phyloP scores from a whole-genome alignment of 2,797 vertebrate species.

The Perodicticus potto region DNA sequence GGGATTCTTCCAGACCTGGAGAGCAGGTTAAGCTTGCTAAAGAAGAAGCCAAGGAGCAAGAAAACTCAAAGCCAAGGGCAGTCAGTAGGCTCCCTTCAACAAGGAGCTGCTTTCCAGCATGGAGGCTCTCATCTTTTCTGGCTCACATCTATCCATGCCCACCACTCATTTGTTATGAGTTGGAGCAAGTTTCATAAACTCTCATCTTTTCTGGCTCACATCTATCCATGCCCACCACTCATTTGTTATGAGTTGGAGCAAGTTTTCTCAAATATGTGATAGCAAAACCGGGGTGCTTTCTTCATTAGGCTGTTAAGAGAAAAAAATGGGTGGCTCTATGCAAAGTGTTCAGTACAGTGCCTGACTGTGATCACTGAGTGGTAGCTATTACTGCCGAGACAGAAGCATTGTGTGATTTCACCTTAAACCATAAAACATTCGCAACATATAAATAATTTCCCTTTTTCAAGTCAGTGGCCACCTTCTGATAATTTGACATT shows the following conservation, averaged over 20 bases:
- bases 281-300: neutral
- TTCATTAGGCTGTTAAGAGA: neutral
- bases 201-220: neutral
- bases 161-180: neutral
- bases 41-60: neutral
- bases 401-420: neutral
- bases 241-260: neutral
- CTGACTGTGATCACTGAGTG: neutral
- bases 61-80: neutral
- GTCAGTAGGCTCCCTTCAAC: neutral
- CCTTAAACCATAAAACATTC: neutral
- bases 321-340: neutral
- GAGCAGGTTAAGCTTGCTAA: neutral
- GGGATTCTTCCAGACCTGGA: neutral
- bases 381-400: neutral
- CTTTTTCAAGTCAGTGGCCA: neutral
- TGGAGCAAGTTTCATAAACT: neutral
- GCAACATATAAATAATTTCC: neutral
- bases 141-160: neutral
- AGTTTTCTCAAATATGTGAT: neutral
- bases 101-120: neutral
- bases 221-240: neutral
- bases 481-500: constrained; percentile 27
- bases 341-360: neutral
- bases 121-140: neutral